A percentile compares a stretch with the other conserved stretches of the same genome.
Evolutionary conservation across 1,140 invertebrate genomes (phyloP).

Genomic region (Drosophila tani): DNA sequence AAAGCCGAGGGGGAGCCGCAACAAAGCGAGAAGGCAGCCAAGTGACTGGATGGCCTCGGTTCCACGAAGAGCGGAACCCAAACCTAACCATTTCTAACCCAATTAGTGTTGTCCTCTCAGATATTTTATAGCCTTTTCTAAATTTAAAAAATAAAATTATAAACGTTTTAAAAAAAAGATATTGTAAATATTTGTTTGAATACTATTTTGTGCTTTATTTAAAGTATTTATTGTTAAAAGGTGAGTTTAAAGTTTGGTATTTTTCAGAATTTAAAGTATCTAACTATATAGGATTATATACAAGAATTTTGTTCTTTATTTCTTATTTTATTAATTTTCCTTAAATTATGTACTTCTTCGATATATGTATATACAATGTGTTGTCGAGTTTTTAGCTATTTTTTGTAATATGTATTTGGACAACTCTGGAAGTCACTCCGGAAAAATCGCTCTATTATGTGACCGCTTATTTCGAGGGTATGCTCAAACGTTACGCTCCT

Average conservation of each 20-base stretch:
- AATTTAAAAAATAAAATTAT: too few species aligned
- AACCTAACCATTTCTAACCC: conserved; percentile 9
- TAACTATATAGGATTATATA: too few species aligned
- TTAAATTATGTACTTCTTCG: background rate
- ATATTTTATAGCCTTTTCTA: conserved; percentile 2
- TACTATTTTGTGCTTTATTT: background rate
- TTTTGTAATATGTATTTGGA: background rate
- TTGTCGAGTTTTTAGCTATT: background rate
- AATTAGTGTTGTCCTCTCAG: conserved; percentile 9
- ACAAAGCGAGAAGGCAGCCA: conserved; percentile 49
- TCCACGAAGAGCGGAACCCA: conserved; percentile 22
- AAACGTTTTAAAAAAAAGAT: background rate
- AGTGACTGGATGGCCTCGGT: conserved; percentile 40
- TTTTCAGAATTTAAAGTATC: background rate
- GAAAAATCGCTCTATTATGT: conserved; percentile 59
- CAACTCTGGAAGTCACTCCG: background rate
- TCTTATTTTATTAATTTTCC: background rate
- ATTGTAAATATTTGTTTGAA: background rate
- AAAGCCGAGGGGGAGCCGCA: conserved; percentile 33
- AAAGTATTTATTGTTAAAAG: background rate
- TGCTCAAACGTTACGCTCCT: conserved; percentile 72
- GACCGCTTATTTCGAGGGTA: conserved; percentile 12
- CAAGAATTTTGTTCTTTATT: background rate
- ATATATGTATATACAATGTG: too few species aligned
- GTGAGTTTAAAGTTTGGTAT: background rate